Conservation (phyloP, 2,113 vertebrate species). For the Puffinus mauretanicus region DNA sequence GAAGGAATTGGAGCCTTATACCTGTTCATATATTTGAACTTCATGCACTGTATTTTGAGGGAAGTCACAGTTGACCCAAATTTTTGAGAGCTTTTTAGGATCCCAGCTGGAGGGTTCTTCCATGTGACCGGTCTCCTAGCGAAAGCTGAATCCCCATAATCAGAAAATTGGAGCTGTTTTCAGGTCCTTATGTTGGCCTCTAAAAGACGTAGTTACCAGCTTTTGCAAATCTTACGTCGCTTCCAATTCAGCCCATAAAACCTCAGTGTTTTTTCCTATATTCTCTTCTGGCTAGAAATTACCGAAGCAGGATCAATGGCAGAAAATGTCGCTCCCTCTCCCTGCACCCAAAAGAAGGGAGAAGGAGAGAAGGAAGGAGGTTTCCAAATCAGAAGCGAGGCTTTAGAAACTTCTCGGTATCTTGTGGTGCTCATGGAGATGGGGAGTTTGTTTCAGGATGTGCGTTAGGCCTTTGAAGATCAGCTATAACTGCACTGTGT, state of each 20-base stretch:
- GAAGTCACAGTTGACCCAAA: not conserved
- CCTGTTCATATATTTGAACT: not conserved
- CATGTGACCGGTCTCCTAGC: not conserved
- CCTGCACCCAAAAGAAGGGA: not conserved
- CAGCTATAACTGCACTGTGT: not conserved
- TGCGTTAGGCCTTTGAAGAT: not conserved
- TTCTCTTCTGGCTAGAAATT: not conserved
- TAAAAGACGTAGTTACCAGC: not conserved
- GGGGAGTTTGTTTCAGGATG: not conserved
- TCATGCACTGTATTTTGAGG: not conserved
- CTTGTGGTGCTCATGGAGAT: not conserved
- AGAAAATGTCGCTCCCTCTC: not conserved
- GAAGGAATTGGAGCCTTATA: not conserved
- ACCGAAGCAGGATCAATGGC: rapidly evolving
- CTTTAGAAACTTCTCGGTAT: not conserved
- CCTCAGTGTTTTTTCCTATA: not conserved
- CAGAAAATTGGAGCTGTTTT: not conserved
- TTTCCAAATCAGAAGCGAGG: not conserved
- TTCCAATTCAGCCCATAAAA: not conserved
- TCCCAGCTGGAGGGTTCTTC: not conserved
- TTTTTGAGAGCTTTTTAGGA: not conserved
- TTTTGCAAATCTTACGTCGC: not conserved
- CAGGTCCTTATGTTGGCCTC: not conserved
- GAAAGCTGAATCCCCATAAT: not conserved
- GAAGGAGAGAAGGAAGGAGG: not conserved